Base-by-base conservation (phyloP, 2,113 vertebrate species). In the Phylloscopus whistleri region DNA sequence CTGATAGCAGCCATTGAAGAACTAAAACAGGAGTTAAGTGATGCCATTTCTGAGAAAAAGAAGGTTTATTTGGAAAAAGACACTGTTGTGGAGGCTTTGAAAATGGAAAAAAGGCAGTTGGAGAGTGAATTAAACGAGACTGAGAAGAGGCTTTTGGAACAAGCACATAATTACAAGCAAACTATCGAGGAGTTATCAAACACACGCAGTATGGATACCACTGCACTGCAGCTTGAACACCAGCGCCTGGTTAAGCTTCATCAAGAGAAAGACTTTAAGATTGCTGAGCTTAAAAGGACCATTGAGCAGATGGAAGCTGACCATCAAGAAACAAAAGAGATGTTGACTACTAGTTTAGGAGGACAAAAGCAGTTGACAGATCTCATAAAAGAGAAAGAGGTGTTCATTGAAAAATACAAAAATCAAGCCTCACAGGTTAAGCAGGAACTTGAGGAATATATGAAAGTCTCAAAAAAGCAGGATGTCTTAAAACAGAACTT, bases 281-380 rank as follows among this genome's bases (percentile, higher is more conserved):
- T 99, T 63, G 93, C 97, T 46, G 98, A 98, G 84, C 98, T 99
- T 60, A 98, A 95, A 95, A 98, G 98, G 37, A 98, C 93, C 79
- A 82, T 99, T 28, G 98, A 98, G 94, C 99, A 99, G 94, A 82
- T 99, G 95, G 97, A 97, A 23, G 66, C 24, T 0, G 98, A 99
- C 84, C 97, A 98, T 90, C 97, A 98, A 52, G 98, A 99, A 97
- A 99, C 98, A 18, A 99, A 98, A 52, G 98, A 98, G 73, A 98
- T 98, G 97, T 96, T 99, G 43, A 98, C 98, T 2, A 98, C 98
- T 80, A 99, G 98, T 13, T 98, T 99, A 70, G 98, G 98, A 31
- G 98, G 98, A 51, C 99, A 99, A 96, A 98, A 99, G 92, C 99
- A 99, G 69, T 96, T 99, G 92, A 98, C 98, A 0, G 98, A 99